A percentile compares a stretch with the other conserved stretches of the same genome.
phyloP scores from a whole-genome alignment of 2,113 vertebrate species.

The Asarcornis scutulata region DNA sequence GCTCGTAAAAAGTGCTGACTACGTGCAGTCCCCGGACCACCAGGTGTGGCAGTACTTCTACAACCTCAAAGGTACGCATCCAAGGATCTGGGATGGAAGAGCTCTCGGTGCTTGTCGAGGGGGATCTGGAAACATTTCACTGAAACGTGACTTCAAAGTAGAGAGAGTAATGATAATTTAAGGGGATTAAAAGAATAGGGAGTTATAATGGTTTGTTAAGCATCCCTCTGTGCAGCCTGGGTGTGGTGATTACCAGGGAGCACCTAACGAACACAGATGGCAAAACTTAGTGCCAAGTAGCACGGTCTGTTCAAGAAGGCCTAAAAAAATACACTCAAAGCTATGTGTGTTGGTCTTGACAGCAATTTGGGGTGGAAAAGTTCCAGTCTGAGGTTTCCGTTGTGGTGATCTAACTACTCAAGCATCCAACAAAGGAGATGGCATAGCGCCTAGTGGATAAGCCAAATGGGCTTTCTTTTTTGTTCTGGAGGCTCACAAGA shows the following conservation, averaged over 20 bases:
- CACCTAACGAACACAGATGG: background rate
- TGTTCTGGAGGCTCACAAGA: background rate
- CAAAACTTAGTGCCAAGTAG: background rate
- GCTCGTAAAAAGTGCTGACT: slow-evolving; percentile 65
- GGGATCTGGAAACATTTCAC: fast-evolving
- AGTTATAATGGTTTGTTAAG: background rate
- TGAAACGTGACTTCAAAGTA: background rate
- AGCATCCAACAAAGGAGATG: background rate
- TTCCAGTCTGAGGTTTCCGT: background rate
- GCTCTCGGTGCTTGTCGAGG: too few species aligned
- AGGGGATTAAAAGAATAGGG: background rate
- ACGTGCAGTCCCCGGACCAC: slow-evolving; percentile 53
- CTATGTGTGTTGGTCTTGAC: too few species aligned
- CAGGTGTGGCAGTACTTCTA: slow-evolving; percentile 74
- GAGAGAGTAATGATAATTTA: background rate
- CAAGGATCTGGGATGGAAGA: too few species aligned
- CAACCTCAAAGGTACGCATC: slow-evolving; percentile 69
- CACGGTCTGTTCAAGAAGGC: background rate
- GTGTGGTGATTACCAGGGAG: background rate
- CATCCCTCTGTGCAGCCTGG: background rate
- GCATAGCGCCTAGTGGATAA: background rate
- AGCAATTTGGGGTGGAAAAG: background rate
- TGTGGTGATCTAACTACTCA: too few species aligned
- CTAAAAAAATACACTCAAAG: background rate
- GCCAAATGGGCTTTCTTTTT: background rate